Evolutionary conservation across 2,113 vertebrate genomes (phyloP).

Genomic region (Cathartes aura): DNA sequence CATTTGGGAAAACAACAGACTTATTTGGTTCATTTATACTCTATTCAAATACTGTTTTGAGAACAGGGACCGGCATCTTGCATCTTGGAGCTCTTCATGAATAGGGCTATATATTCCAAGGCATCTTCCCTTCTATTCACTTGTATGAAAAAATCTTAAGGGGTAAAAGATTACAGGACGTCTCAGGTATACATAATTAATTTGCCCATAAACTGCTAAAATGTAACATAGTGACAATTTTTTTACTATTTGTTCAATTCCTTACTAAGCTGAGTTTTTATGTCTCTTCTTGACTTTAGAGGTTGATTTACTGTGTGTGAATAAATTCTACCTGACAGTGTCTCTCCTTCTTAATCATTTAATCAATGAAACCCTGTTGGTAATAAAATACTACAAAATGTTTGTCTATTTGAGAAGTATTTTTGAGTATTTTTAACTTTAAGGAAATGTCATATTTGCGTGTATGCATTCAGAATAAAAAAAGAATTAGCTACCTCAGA

Average conservation of each 20-base stretch:
- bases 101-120: not conserved
- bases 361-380: slow-evolving; percentile 20
- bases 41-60: not conserved
- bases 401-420: not conserved
- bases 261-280: not conserved
- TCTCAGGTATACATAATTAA: not conserved
- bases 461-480: not conserved
- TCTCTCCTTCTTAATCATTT: slow-evolving; percentile 63
- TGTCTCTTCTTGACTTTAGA: slow-evolving; percentile 51
- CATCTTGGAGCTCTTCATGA: not conserved
- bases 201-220: not conserved
- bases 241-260: not conserved
- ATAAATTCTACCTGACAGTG: slow-evolving; percentile 55
- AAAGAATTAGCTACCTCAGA: not conserved
- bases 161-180: not conserved
- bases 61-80: not conserved
- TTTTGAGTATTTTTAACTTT: not conserved
- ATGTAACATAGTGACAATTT: not conserved
- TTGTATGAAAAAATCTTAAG: not conserved
- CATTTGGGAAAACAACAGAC: slow-evolving; percentile 23
- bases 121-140: not conserved
- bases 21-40: slow-evolving; percentile 32
- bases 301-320: slow-evolving; percentile 52
- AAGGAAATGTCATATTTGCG: not conserved
- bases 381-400: slow-evolving; percentile 47